Evolutionary conservation across 2,113 vertebrate species (phyloP).

Genomic region (Pteruthius melanotis): DNA sequence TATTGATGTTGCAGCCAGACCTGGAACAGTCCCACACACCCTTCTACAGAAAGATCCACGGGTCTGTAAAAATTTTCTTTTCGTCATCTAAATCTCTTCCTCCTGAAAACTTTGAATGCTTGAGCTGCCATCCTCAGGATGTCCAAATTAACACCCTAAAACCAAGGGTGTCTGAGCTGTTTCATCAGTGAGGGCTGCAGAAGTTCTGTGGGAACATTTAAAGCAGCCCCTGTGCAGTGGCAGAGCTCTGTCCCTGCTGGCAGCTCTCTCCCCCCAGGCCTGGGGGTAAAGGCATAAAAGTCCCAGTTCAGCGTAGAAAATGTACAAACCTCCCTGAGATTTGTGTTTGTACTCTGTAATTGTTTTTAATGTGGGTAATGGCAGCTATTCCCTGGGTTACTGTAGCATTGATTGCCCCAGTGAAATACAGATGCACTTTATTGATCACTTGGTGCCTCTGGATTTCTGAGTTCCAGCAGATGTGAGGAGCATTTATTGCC

Average conservation of each 20-base stretch:
- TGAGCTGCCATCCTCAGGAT: background rate
- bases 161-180: background rate
- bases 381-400: slow-evolving; percentile 46
- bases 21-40: slow-evolving; percentile 91
- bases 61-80: slow-evolving; percentile 70
- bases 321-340: background rate
- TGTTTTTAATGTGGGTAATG: slow-evolving; percentile 50
- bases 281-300: background rate
- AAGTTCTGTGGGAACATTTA: background rate
- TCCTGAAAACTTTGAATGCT: background rate
- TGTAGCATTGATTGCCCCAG: slow-evolving; percentile 44
- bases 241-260: background rate
- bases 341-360: slow-evolving; percentile 41
- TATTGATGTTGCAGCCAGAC: slow-evolving; percentile 90
- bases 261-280: background rate
- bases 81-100: background rate
- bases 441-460: slow-evolving; percentile 30
- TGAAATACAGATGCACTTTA: slow-evolving; percentile 42
- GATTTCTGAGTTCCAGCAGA: background rate
- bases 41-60: slow-evolving; percentile 96
- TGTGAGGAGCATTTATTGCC: background rate
- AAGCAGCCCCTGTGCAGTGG: background rate
- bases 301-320: rapidly evolving
- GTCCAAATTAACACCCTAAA: background rate
- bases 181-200: background rate